Evolutionary conservation across 2,888 invertebrate genomes (phyloP), one percentile per base, ranked within the genome.

Genomic region (Oscheius sp.): DNA sequence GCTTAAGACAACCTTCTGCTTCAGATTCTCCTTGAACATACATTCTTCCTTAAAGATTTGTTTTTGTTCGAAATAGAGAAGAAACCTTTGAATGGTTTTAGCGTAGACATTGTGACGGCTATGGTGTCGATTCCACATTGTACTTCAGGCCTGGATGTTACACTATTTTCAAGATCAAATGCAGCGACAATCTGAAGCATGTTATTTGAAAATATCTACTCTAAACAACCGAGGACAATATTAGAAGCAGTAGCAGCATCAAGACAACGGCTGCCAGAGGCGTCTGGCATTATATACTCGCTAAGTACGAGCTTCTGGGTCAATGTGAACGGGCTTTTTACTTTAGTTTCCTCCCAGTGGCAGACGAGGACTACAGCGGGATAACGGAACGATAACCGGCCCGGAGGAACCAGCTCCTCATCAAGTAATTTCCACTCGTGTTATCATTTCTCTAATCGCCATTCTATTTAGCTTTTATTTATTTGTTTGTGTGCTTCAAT

Each of bases 21-120:
- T 85, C 83, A 0, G 81, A 78, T 57, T 86, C 86, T 23, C 86
- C 86, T 39, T 86, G 80, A 34, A 86, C 83, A 65, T 81, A 85
- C 17, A 86, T 69, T 27, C 84, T 71, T 2, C 85, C 85, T 65
- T 17, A 63, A 46, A 3, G 10, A 31, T 17, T 31, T 33, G 27
- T 17, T 53, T n/a, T 4, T 34, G 31, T 3, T 33, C 17, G 12
- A 37, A 29, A 20, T 23, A n/a, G 39, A 4, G n/a, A 65, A 15
- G 3, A 46, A 53, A 74, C 74, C 75, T 66, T 70, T 74, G 53
- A 83, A 82, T 8, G 79, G 77, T 48, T 75, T 67, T 37, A 76
- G 73, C 1, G 84, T 84, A 31, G 68, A 75, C 20, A 84, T 50
- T n/a, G 73, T 68, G 2, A 84, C 84, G 37, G 69, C 52, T 27